Conservation (phyloP, 2,797 vertebrate species). For the Fringilla coelebs region DNA sequence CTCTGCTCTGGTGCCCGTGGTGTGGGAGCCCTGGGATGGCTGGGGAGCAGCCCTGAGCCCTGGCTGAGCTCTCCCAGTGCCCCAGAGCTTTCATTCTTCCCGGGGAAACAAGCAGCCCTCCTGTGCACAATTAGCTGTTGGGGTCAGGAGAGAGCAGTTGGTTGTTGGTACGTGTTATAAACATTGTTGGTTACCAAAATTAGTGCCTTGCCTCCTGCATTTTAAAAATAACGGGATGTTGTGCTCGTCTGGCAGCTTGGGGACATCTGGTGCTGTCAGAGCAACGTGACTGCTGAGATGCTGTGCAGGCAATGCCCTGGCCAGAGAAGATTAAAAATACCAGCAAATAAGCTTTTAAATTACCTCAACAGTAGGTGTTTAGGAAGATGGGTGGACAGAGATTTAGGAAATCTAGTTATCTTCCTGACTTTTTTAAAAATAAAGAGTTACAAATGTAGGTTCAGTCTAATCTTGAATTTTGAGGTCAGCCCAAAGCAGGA, state of each 20-base stretch:
- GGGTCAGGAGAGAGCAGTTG: background rate
- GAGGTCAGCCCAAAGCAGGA: background rate
- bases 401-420: background rate
- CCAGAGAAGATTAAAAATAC: background rate
- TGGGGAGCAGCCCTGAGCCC: background rate
- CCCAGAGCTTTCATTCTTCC: background rate
- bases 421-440: background rate
- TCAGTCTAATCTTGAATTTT: background rate
- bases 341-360: background rate
- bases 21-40: background rate
- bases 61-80: background rate
- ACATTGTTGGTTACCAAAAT: background rate
- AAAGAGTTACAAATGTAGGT: background rate
- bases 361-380: background rate
- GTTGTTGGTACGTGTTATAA: background rate
- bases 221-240: background rate
- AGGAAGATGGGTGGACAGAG: background rate
- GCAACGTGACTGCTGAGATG: background rate
- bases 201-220: slow-evolving; percentile 11
- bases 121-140: background rate
- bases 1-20: fast-evolving
- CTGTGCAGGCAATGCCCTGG: background rate
- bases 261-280: slow-evolving; percentile 46
- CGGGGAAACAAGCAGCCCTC: background rate
- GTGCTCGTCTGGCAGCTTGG: background rate